Percentiles rank a stretch among this genome's conserved stretches.
These are phyloP conservation scores for Ditula angustiorana DNA, from an alignment of 2,888 invertebrate species.

Conservation along the genomic window DNA sequence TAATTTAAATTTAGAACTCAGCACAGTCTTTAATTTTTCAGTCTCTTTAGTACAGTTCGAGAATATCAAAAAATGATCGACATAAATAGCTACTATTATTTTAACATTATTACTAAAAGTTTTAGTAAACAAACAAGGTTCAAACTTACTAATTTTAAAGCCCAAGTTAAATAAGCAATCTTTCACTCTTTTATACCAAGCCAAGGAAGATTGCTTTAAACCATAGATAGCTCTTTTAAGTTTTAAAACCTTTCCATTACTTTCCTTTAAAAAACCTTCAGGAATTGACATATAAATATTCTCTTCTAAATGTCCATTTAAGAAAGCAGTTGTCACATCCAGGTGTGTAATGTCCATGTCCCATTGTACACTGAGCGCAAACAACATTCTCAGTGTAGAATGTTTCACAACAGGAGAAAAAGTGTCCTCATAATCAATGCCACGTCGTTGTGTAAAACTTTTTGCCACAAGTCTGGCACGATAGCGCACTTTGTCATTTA, in stretches of 20 bases:
- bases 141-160: slow-evolving; percentile 20
- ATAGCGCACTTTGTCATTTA: slow-evolving; percentile 13
- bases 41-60: not conserved
- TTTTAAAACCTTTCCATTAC: slow-evolving; percentile 23
- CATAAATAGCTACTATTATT: slow-evolving; percentile 21
- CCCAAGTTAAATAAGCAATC: slow-evolving; percentile 8
- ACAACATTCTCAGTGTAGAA: slow-evolving; percentile 36
- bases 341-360: slow-evolving; percentile 37
- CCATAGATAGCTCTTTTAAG: slow-evolving; percentile 26
- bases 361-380: slow-evolving; percentile 35
- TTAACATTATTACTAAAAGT: slow-evolving; percentile 22
- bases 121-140: slow-evolving; percentile 40
- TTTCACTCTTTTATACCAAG: slow-evolving; percentile 36
- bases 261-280: slow-evolving; percentile 5
- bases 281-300: no score
- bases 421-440: slow-evolving; percentile 31
- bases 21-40: not conserved
- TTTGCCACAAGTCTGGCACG: slow-evolving; percentile 25
- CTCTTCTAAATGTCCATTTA: slow-evolving; percentile 39
- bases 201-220: slow-evolving; percentile 29
- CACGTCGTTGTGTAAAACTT: slow-evolving; percentile 14
- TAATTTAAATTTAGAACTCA: not conserved
- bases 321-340: slow-evolving; percentile 41
- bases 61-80: not conserved
- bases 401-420: slow-evolving; percentile 28